These are phyloP conservation scores for Macropodus opercularis DNA, from an alignment of 2,797 vertebrate species.

Conservation along the genomic window DNA sequence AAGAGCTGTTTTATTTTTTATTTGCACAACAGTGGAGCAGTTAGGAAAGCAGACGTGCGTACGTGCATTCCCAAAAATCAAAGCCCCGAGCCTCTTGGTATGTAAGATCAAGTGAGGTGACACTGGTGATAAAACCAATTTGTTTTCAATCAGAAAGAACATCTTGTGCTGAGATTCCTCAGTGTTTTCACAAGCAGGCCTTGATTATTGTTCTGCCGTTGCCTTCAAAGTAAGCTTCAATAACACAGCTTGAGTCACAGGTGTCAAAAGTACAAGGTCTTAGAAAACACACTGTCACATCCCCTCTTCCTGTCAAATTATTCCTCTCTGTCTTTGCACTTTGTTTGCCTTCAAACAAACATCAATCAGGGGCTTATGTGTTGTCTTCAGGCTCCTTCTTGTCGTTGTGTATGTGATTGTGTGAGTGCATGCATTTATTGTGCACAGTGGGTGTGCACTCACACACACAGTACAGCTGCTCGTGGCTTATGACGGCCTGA, in stretches of 20 bases:
- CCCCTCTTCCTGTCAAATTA: constrained; percentile 72
- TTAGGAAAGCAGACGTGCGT: constrained; percentile 57
- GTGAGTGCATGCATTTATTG: constrained; percentile 40
- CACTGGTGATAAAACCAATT: constrained; percentile 76
- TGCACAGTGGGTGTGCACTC: constrained; percentile 44
- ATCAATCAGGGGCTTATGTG: constrained; percentile 53
- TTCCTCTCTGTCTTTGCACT: constrained; percentile 66
- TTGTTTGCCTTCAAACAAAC: constrained; percentile 69
- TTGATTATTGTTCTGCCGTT: constrained; percentile 76
- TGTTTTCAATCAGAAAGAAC: constrained; percentile 77
- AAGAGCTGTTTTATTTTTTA: no score
- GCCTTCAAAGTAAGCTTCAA: constrained; percentile 77
- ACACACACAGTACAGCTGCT: constrained; percentile 49
- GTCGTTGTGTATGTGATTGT: constrained; percentile 55
- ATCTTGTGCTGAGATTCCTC: constrained; percentile 58
- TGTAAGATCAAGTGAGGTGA: constrained; percentile 63
- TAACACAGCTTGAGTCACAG: constrained; percentile 64
- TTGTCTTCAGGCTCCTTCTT: constrained; percentile 57
- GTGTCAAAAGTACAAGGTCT: constrained; percentile 77
- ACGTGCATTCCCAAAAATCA: constrained; percentile 60
- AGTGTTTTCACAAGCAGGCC: constrained; percentile 65
- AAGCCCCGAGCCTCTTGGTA: constrained; percentile 56
- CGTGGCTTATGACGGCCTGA: constrained; percentile 59
- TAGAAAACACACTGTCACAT: constrained; percentile 67
- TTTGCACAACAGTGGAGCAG: constrained; percentile 34